phyloP scores from a whole-genome alignment of 2,113 vertebrate species.

The Gadus macrocephalus region DNA sequence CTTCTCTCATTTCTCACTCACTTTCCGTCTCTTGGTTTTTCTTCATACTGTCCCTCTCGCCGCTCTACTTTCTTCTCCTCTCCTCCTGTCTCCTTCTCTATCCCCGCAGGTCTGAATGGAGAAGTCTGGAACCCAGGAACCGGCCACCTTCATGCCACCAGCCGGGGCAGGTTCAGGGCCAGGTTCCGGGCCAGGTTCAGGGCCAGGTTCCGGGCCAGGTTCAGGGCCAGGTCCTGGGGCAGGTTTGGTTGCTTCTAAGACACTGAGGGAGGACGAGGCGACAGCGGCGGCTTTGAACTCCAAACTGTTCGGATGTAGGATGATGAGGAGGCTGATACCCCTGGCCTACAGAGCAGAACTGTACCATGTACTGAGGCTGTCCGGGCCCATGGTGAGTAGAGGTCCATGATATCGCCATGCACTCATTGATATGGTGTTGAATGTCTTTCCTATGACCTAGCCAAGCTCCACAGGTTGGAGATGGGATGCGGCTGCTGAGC shows the following conservation, averaged over 20 bases:
- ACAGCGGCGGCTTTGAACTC: constrained; percentile 14
- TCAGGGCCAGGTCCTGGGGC: no score
- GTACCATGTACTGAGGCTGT: constrained; percentile 62
- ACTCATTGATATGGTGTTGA: no score
- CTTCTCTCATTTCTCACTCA: background rate
- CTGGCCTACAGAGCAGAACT: constrained; percentile 71
- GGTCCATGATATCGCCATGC: background rate
- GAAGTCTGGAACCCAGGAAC: constrained; percentile 49
- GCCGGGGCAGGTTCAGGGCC: no score
- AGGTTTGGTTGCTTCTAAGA: constrained; percentile 22
- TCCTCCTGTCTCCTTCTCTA: constrained; percentile 23
- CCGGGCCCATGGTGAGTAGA: constrained; percentile 71
- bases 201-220: no score
- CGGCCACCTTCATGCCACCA: background rate
- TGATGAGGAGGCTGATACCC: constrained; percentile 56
- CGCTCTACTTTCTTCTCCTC: constrained; percentile 17
- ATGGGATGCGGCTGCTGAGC: no score
- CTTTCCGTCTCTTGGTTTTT: constrained; percentile 22
- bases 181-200: no score
- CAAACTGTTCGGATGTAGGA: constrained; percentile 53
- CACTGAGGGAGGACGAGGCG: no score
- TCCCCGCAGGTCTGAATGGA: constrained; percentile 58
- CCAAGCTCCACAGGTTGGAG: no score
- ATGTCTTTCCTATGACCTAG: no score
- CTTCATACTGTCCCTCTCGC: background rate